Evolutionary conservation across 2,797 vertebrate species (phyloP), one percentile per base, ranked within the genome.

Genomic region (Sebastes oblongus): DNA sequence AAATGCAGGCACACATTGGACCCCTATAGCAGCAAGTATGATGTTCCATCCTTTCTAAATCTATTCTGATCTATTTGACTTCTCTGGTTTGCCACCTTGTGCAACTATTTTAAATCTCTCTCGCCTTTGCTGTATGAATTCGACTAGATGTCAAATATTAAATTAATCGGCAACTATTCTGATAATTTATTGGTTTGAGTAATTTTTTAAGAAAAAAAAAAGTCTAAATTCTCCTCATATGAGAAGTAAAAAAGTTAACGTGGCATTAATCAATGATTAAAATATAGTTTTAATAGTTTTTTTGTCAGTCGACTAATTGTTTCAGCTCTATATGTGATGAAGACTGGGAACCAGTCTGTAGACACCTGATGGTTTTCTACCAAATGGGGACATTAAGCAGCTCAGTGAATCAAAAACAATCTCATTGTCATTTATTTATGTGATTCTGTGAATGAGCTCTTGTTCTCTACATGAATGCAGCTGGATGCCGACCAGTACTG

Each of bases 201-300:
- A 1, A 42, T 42, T 42, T 42, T 42, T 42, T 1, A 42, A 42
- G 39, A 6, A 6, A 0, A 42, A 42, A 42, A 42, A 42, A 42
- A 42, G 39, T 42, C 39, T 7, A 16, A 42, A 0, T 16, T 42
- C 39, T 42, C 3, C 3, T 3, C 6, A 42, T 3, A 1, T 42
- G 0, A 2, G 13, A 24, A 32, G 2, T 16, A 52, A 27, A 1
- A 42, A 56, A 12, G 13, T 30, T 1, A 13, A 24, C 18, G 0
- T 3, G 1, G 20, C 18, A 36, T 6, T 52, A 52, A n/a, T 18
- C 16, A 24, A 20, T 50, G 1, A 29, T 20, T 5, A 39, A 42
- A 66, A 46, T 7, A 27, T 58, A 42, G 13, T 42, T 16, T 42
- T 16, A 42, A 7, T 16, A 42, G 14, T 42, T 42, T 42, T 42